A percentile compares a stretch with the other conserved stretches of the same genome.
These are phyloP conservation scores for Neodiprion pinetum DNA, from an alignment of 1,140 invertebrate species.

Conservation along the genomic window DNA sequence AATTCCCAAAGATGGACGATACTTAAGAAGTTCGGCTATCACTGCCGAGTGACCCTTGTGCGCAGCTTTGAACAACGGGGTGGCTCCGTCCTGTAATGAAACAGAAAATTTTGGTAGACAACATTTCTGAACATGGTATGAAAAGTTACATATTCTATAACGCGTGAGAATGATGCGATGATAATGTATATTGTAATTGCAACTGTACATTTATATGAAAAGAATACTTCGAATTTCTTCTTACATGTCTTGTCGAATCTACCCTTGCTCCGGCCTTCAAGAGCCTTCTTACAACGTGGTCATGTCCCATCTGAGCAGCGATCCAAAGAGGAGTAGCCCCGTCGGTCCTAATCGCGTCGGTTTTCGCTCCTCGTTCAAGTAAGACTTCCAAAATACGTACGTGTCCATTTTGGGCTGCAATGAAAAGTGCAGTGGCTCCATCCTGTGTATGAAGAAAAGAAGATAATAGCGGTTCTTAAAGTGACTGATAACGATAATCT, in stretches of 20 bases:
- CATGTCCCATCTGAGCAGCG: conserved; percentile 91
- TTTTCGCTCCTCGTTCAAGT: conserved; percentile 72
- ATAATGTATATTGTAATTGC: not conserved
- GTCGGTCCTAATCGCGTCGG: conserved; percentile 77
- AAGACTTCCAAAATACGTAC: conserved; percentile 75
- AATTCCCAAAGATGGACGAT: conserved; percentile 79
- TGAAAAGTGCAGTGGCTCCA: conserved; percentile 85
- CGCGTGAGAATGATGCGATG: no score
- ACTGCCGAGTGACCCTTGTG: conserved; percentile 92
- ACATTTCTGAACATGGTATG: not conserved
- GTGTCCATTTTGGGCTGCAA: conserved; percentile 91
- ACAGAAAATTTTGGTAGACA: conserved; percentile 21
- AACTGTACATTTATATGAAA: not conserved
- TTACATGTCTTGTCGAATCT: conserved; percentile 81
- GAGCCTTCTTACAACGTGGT: conserved; percentile 79
- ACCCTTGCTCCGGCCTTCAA: conserved; percentile 79
- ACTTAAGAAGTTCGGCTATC: conserved; percentile 83
- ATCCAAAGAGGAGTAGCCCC: conserved; percentile 92
- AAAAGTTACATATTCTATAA: no score
- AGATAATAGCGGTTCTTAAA: not conserved
- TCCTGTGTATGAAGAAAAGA: conserved; percentile 67
- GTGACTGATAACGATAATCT: not conserved
- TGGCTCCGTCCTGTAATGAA: conserved; percentile 82
- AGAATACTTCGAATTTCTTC: conserved; percentile 31
- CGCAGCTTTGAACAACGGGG: conserved; percentile 89